Evolutionary conservation across 1,140 invertebrate species (phyloP), one percentile per base, ranked within the genome.

Genomic region (Tyrophagus putrescentiae): DNA sequence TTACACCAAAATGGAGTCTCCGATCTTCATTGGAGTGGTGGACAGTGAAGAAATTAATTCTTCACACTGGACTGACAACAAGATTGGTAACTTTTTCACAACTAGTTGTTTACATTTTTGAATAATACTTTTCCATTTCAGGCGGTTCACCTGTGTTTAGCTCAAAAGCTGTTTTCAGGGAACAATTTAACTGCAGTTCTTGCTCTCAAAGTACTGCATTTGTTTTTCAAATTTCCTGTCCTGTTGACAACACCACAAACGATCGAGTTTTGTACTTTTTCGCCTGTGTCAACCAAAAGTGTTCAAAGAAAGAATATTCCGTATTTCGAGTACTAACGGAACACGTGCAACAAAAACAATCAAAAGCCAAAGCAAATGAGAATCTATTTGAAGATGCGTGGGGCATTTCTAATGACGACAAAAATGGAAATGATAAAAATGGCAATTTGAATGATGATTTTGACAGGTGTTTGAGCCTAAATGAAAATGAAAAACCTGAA

Each of bases 201-300:
- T 60, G 59, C 41, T 32, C 21, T 34, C 16, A 1, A 1, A 32
- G 28, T 27, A 13, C 54, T 31, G 33, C 25, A 11, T 57, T 57
- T 34, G 39, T 62, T 31, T 45, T 41, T 21, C 61, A 62, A 62
- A 62, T 62, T 11, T 45, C 21, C 27, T 62, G 54, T 57, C 29
- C 61, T 0, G 21, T 62, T 23, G 61, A 62, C 23, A 21, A 48
- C 16, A 34, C 36, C 1, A 23, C 25, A 13, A 27, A 45, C 42
- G 53, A 57, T 57, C 53, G 61, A 7, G n/a, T 57, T 13, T 13
- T 62, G 13, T 62, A 57, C 53, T 28, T 62, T 3, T 62, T 62
- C 52, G 23, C 42, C 9, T 62, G 61, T 27, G 13, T 27, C 16
- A 58, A 48, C 6, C 18, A 18, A 32, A 32, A 57, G 5, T 62